phyloP scores from a whole-genome alignment of 2,797 vertebrate species.

The Sebastes miniatus region DNA sequence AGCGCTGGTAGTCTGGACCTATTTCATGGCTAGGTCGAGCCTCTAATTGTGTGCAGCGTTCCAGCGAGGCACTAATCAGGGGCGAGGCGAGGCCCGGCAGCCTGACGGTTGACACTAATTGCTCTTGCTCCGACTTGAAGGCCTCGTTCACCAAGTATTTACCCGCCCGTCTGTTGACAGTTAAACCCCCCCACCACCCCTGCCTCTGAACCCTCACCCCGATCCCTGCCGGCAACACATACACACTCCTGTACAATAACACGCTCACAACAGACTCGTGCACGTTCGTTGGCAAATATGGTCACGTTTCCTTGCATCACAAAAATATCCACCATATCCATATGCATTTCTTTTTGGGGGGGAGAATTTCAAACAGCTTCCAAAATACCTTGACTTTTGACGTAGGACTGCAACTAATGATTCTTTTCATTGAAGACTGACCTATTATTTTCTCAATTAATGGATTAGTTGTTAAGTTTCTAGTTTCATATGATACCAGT shows the following conservation, averaged over 20 bases:
- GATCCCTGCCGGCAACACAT: background rate
- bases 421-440: too few relatives aligned
- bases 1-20: constrained; percentile 5
- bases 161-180: constrained; percentile 61
- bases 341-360: background rate
- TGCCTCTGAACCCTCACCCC: background rate
- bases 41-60: constrained; percentile 70
- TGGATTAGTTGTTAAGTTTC: too few relatives aligned
- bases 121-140: constrained; percentile 57
- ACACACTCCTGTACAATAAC: background rate
- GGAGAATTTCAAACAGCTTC: background rate
- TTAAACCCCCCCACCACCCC: constrained; percentile 1
- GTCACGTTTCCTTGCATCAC: background rate
- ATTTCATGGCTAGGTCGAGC: constrained; percentile 48
- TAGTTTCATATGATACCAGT: too few relatives aligned
- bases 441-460: too few relatives aligned
- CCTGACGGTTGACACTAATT: constrained; percentile 71
- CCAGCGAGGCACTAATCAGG: constrained; percentile 58
- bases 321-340: background rate
- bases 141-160: constrained; percentile 59
- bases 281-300: background rate
- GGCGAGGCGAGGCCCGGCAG: constrained; percentile 29
- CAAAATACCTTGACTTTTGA: background rate
- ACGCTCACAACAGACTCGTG: background rate
- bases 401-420: too few relatives aligned